Conservation (phyloP, 2,113 vertebrate genomes). For the Silurus glanis region DNA sequence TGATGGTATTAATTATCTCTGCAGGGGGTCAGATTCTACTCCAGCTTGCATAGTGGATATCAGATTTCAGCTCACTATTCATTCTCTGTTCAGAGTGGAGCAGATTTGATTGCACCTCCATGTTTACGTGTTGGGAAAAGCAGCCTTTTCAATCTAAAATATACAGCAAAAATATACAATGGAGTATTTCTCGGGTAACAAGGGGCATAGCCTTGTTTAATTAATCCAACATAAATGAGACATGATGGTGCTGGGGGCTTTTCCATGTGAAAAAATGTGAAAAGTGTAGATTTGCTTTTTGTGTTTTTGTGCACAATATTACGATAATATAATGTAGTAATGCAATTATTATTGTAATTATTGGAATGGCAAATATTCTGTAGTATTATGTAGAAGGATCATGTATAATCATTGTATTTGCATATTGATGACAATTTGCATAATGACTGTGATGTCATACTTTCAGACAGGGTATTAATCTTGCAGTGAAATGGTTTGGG, state of each 20-base stretch:
- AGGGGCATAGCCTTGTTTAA: not conserved
- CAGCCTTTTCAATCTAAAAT: not conserved
- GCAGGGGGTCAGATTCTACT: not conserved
- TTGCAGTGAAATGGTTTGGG: not conserved
- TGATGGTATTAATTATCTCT: conserved; percentile 11
- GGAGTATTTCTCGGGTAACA: not conserved
- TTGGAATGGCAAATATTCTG: not conserved
- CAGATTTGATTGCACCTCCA: not conserved
- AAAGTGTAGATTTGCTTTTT: not conserved
- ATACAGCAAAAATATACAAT: not conserved
- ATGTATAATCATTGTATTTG: too few species aligned
- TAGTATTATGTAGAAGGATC: not conserved
- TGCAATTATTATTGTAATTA: not conserved
- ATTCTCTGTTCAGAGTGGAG: not conserved
- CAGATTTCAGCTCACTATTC: not conserved
- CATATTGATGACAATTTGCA: not conserved
- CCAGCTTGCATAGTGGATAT: conserved; percentile 4
- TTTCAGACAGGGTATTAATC: not conserved
- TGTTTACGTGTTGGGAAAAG: not conserved
- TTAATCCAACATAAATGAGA: not conserved
- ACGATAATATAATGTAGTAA: not conserved
- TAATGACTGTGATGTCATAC: not conserved
- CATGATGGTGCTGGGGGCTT: not conserved
- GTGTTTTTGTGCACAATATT: not conserved
- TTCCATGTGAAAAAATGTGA: not conserved